These are phyloP conservation scores for Drosophila funebris DNA, from an alignment of 1,140 invertebrate genomes.

Conservation along the genomic window DNA sequence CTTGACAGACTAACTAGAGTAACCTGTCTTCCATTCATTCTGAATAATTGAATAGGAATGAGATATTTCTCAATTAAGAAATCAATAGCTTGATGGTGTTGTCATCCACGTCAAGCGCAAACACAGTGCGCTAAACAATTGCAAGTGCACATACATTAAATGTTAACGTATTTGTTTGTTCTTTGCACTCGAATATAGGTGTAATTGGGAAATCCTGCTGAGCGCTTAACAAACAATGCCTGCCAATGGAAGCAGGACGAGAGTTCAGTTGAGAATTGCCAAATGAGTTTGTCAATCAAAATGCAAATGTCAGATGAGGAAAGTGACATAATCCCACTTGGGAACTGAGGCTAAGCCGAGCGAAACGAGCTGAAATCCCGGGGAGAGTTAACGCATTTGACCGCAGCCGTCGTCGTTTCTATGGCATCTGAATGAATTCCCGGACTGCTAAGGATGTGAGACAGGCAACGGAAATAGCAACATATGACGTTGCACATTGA, in stretches of 20 bases:
- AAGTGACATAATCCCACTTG: conserved; percentile 83
- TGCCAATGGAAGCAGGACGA: background rate
- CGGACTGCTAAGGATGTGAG: conserved; percentile 15
- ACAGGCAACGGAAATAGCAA: conserved; percentile 55
- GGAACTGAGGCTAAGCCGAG: conserved; percentile 76
- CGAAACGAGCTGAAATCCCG: conserved; percentile 67
- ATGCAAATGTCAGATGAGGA: conserved; percentile 76
- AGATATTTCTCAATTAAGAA: conserved; percentile 1
- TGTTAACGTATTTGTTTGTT: conserved; percentile 15
- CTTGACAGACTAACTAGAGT: background rate
- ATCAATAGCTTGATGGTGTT: conserved; percentile 3
- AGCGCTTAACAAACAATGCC: conserved; percentile 58
- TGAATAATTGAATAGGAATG: background rate
- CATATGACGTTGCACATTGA: conserved; percentile 57
- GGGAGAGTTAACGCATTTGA: conserved; percentile 78
- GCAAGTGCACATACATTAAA: conserved; percentile 24
- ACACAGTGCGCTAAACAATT: background rate
- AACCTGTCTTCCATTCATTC: background rate
- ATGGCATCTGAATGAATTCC: conserved; percentile 62
- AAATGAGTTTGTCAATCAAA: conserved; percentile 83
- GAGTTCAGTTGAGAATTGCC: conserved; percentile 33
- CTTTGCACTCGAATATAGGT: conserved; percentile 5
- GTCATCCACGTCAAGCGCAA: background rate
- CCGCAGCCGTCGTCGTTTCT: conserved; percentile 45
- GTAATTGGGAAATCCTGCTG: conserved; percentile 72